phyloP scores from a whole-genome alignment of 2,888 invertebrate species.

The Melieria crassipennis region DNA sequence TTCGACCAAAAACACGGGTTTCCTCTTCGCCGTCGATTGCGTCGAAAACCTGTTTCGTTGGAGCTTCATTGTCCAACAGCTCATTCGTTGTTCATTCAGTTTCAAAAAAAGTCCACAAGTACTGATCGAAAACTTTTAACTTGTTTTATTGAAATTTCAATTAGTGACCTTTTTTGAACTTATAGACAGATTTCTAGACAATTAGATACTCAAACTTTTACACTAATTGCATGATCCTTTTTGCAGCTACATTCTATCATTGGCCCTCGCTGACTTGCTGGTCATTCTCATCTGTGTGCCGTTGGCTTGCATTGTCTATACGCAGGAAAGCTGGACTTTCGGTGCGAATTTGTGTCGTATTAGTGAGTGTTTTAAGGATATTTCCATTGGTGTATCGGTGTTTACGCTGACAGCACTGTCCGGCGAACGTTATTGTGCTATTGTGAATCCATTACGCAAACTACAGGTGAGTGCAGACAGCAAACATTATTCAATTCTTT shows the following conservation, averaged over 20 bases:
- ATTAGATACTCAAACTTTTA: no score
- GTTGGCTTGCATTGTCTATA: slow-evolving; percentile 86
- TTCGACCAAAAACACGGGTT: no score
- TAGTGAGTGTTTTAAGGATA: slow-evolving; percentile 86
- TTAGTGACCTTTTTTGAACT: no score
- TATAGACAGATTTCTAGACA: no score
- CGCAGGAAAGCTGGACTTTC: slow-evolving; percentile 89
- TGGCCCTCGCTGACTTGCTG: slow-evolving; percentile 83
- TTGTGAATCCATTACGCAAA: slow-evolving; percentile 87
- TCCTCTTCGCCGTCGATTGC: no score
- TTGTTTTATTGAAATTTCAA: not conserved
- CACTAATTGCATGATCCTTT: not conserved
- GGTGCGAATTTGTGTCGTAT: slow-evolving; percentile 82
- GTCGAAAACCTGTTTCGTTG: no score
- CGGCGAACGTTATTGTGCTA: slow-evolving; percentile 91
- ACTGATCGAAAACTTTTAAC: not conserved
- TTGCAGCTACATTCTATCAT: slow-evolving; percentile 78
- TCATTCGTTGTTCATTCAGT: no score
- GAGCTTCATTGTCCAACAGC: no score
- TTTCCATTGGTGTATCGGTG: slow-evolving; percentile 92
- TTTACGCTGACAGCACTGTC: slow-evolving; percentile 92
- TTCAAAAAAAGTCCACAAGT: no score
- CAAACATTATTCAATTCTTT: no score
- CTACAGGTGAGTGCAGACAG: slow-evolving; percentile 68
- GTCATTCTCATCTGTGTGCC: slow-evolving; percentile 86